Evolutionary conservation across 2,888 invertebrate genomes (phyloP).

Genomic region (Coenonympha arcania): DNA sequence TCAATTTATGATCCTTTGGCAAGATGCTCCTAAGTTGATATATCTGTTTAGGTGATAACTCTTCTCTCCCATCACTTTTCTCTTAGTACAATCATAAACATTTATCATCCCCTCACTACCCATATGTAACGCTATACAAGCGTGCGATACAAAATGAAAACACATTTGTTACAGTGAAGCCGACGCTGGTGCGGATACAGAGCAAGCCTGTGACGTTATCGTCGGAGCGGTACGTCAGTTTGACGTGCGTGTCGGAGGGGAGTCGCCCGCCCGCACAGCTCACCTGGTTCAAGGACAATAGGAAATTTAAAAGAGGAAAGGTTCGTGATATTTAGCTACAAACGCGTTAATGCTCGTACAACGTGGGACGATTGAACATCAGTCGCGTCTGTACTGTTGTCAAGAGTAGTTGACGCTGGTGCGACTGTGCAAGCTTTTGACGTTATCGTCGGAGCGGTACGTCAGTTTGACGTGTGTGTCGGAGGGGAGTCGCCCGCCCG

Average conservation of each 20-base stretch:
- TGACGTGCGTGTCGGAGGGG: constrained; percentile 87
- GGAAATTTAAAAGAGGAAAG: constrained; percentile 83
- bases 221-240: constrained; percentile 83
- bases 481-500: constrained; percentile 88
- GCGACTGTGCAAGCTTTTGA: constrained; percentile 82
- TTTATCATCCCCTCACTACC: background rate
- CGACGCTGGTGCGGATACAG: constrained; percentile 82
- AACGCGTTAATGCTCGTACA: too few relatives aligned
- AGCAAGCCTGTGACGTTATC: constrained; percentile 84
- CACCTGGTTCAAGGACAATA: constrained; percentile 87
- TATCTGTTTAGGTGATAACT: too few relatives aligned
- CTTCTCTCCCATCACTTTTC: too few relatives aligned
- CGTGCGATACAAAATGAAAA: constrained; percentile 11
- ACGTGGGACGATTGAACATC: too few relatives aligned
- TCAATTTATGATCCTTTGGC: too few relatives aligned
- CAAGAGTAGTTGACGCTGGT: constrained; percentile 87
- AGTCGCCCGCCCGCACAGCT: constrained; percentile 90
- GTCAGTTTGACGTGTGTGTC: constrained; percentile 87
- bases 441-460: constrained; percentile 84
- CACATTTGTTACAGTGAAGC: constrained; percentile 79
- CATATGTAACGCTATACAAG: background rate
- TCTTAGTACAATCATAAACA: background rate
- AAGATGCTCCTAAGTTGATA: too few relatives aligned
- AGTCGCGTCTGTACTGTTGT: too few relatives aligned
- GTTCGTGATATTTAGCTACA: too few relatives aligned